phyloP scores from a whole-genome alignment of 2,888 invertebrate genomes.

The Drosophila yooni region DNA sequence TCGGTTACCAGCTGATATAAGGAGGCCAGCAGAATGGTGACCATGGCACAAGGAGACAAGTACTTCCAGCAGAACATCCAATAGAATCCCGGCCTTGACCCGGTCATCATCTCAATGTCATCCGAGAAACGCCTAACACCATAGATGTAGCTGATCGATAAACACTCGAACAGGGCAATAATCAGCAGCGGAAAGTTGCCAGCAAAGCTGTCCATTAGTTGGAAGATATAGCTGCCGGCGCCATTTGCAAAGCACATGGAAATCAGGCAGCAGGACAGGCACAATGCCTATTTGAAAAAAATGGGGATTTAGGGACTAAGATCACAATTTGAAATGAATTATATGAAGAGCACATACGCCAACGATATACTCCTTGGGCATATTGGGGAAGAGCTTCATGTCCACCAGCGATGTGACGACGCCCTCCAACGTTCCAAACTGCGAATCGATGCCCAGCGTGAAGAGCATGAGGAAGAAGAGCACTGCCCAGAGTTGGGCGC shows the following conservation, averaged over 20 bases:
- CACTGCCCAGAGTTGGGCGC: slow-evolving; percentile 97
- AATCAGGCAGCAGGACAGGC: slow-evolving; percentile 91
- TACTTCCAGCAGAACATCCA: slow-evolving; percentile 98
- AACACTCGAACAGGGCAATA: slow-evolving; percentile 96
- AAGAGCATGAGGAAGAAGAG: slow-evolving; percentile 98
- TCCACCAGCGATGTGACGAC: slow-evolving; percentile 98
- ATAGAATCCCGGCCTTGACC: slow-evolving; percentile 93
- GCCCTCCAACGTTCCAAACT: slow-evolving; percentile 97
- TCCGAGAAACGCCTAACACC: slow-evolving; percentile 96
- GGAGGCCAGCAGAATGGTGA: slow-evolving; percentile 93
- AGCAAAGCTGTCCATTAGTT: slow-evolving; percentile 96
- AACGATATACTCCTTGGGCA: slow-evolving; percentile 94
- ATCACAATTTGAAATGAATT: neutral
- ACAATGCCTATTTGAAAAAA: slow-evolving; percentile 86
- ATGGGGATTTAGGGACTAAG: neutral
- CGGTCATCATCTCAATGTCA: slow-evolving; percentile 98
- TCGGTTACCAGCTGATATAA: slow-evolving; percentile 92
- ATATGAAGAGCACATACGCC: slow-evolving; percentile 85
- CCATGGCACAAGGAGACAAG: slow-evolving; percentile 94
- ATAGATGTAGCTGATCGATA: slow-evolving; percentile 97
- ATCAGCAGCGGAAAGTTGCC: slow-evolving; percentile 96
- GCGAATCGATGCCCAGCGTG: slow-evolving; percentile 97
- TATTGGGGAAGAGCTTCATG: slow-evolving; percentile 96
- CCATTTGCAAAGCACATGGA: slow-evolving; percentile 97
- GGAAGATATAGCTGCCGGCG: slow-evolving; percentile 96